Percentiles rank a stretch among this genome's conserved stretches.
phyloP scores from a whole-genome alignment of 2,113 vertebrate genomes.

The Antigone vipio region DNA sequence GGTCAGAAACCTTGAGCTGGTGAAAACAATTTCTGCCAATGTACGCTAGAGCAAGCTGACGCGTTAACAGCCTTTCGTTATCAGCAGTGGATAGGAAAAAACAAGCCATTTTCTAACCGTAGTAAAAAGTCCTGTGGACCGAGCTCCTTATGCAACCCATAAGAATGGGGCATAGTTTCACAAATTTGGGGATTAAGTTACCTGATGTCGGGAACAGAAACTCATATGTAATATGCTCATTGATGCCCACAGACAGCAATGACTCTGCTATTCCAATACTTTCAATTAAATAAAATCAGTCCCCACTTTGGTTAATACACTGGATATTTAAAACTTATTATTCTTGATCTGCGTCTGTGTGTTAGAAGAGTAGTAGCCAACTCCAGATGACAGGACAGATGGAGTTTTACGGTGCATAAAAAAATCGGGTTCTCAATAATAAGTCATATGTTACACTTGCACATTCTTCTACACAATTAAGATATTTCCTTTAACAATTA shows the following conservation, averaged over 20 bases:
- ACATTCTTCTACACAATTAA: slow-evolving; percentile 48
- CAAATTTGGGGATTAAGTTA: background rate
- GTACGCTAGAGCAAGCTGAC: accelerated
- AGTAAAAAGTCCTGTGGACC: background rate
- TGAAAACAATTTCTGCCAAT: background rate
- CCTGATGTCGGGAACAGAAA: background rate
- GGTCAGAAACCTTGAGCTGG: background rate
- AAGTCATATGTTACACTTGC: slow-evolving; percentile 54
- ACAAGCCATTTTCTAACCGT: background rate
- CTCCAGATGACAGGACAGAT: slow-evolving; percentile 66
- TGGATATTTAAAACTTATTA: slow-evolving; percentile 44
- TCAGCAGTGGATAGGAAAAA: background rate
- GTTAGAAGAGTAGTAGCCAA: slow-evolving; percentile 51
- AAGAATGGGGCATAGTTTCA: background rate
- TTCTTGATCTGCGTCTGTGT: slow-evolving; percentile 16
- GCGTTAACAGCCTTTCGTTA: background rate
- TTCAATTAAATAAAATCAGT: slow-evolving; percentile 13
- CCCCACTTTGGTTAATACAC: slow-evolving; percentile 12
- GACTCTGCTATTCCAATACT: background rate
- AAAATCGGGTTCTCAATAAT: slow-evolving; percentile 30
- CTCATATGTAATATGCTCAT: background rate
- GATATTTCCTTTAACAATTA: slow-evolving; percentile 52
- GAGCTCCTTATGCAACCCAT: background rate
- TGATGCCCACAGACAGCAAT: background rate
- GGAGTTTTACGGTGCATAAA: slow-evolving; percentile 54